Base-by-base conservation (phyloP, 1,140 invertebrate species). In the Calosoma granatense region DNA sequence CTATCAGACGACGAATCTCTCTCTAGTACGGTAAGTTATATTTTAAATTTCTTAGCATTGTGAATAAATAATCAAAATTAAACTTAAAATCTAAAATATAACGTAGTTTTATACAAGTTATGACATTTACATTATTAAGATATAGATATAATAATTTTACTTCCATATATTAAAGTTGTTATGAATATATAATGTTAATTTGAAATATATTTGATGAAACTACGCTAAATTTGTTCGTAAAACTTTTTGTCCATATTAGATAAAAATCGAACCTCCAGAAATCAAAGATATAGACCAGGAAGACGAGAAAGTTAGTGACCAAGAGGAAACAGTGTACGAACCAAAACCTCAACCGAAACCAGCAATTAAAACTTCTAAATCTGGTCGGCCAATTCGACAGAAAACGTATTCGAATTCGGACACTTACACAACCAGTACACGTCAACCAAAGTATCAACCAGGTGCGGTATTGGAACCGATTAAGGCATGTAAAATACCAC, bases 261-360 rank as follows among this genome's bases (percentile, higher is more conserved):
- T 70, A 3, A 67, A 67, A 61, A 61, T 68, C 41, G 68, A 70
- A 39, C 68, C 68, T 11, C 66, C 66, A 47, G 62, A 65, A 53
- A 63, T 65, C 19, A 54, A 62, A n/a, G 65, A 67, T 52, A 67
- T 64, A 22, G 23, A 54, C 19, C n/a, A 19, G 11, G 54, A 55
- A 36, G 11, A 15, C n/a, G 60, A 60, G 14, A 39, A 43, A 9
- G 12, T 53, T 19, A 36, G n/a, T 47, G 23, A 54, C 19, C n/a
- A 19, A 14, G 54, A 55, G 20, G 11, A 15, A 36, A 41, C 11
- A 55, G 4, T 39, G n/a, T n/a, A 9, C 26, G 26, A 36, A 36
- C 6, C 26, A n/a, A n/a, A n/a, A n/a, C n/a, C n/a, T n/a, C 6
- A 47, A 47, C 17, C 17, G 4, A 9, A 9, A 47, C 9, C 6